phyloP scores from a whole-genome alignment of 2,797 vertebrate species.

The Falco novaeseelandiae region DNA sequence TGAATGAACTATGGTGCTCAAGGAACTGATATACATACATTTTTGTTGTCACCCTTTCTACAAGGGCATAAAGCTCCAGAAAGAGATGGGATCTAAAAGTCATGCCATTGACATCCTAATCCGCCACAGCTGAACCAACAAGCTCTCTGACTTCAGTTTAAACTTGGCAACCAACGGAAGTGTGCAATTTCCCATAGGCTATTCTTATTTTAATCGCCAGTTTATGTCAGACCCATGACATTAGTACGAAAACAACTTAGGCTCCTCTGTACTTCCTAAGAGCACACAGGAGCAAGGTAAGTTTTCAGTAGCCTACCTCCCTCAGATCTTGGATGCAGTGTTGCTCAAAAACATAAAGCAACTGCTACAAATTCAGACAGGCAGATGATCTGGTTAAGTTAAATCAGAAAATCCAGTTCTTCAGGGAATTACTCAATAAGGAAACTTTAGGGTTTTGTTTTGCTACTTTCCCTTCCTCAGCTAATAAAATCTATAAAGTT shows the following conservation, averaged over 20 bases:
- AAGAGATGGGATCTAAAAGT: background rate
- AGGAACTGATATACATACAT: background rate
- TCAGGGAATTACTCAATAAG: background rate
- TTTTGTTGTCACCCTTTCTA: background rate
- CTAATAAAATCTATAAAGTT: background rate
- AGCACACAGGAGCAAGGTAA: background rate
- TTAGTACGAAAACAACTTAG: background rate
- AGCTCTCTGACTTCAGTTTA: constrained; percentile 19
- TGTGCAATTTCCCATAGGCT: background rate
- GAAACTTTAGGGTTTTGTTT: background rate
- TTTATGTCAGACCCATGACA: background rate
- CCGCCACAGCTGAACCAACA: constrained; percentile 30
- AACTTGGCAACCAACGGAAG: background rate
- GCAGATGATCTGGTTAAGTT: background rate
- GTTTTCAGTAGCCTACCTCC: background rate
- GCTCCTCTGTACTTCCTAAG: background rate
- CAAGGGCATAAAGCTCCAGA: background rate
- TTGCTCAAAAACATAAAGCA: background rate
- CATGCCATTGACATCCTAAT: background rate
- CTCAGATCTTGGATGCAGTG: background rate
- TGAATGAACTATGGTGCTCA: background rate
- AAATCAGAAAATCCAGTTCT: background rate
- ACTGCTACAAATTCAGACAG: background rate
- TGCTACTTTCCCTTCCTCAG: background rate
- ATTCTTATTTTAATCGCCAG: constrained; percentile 38